A percentile compares a stretch with the other conserved stretches of the same genome.
phyloP scores from a whole-genome alignment of 2,797 vertebrate species.

The Avahi laniger region DNA sequence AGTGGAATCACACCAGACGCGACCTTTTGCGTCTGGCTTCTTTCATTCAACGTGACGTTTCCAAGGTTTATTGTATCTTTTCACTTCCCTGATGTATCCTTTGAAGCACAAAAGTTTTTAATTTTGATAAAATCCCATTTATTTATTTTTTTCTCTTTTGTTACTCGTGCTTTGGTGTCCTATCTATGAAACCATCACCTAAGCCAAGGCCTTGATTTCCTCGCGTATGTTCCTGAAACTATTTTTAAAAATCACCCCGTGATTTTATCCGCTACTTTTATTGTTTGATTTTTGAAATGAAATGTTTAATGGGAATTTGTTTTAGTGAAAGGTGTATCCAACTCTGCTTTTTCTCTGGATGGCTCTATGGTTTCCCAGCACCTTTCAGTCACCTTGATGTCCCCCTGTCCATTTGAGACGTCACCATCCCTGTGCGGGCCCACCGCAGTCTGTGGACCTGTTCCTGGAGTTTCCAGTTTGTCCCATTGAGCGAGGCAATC shows the following conservation, averaged over 20 bases:
- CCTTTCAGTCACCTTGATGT: accelerated
- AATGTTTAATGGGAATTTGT: background rate
- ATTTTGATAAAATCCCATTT: background rate
- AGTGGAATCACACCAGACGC: no score
- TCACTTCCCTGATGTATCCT: background rate
- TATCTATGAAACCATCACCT: background rate
- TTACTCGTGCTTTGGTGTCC: no score
- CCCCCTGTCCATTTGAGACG: accelerated
- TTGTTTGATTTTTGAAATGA: background rate
- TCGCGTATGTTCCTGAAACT: background rate
- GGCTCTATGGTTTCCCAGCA: background rate
- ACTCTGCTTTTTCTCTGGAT: accelerated
- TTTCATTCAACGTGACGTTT: no score
- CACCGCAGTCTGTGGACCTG: background rate
- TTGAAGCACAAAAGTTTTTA: background rate
- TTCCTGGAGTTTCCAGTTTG: background rate
- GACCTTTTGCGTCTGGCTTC: no score
- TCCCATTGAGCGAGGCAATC: background rate
- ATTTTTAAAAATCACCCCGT: background rate
- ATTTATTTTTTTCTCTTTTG: background rate
- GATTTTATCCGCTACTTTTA: no score
- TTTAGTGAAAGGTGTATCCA: background rate
- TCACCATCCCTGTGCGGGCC: background rate
- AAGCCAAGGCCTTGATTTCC: background rate
- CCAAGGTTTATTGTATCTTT: no score